A percentile compares a stretch with the other conserved stretches of the same genome.
Conservation (phyloP, 2,888 invertebrate species). For the Lysandra bellargus region DNA sequence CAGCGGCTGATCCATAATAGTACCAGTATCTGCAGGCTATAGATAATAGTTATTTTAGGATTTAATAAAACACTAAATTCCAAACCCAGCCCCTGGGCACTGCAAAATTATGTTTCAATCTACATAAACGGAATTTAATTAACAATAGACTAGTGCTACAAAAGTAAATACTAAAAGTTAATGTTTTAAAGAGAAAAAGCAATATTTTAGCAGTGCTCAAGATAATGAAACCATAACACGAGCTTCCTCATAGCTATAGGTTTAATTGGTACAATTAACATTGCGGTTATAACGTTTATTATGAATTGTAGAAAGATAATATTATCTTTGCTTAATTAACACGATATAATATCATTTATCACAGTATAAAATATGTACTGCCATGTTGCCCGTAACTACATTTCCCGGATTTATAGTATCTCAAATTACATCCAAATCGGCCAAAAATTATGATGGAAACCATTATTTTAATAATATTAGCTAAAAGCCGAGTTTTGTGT, state of each 20-base stretch:
- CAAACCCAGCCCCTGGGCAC: constrained; percentile 13
- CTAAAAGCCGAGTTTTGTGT: no score
- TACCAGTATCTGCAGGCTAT: background rate
- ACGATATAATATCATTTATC: background rate
- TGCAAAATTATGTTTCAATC: constrained; percentile 61
- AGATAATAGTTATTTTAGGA: constrained; percentile 48
- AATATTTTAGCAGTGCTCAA: background rate
- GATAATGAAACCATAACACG: constrained; percentile 8
- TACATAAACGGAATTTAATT: constrained; percentile 59
- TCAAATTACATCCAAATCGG: no score
- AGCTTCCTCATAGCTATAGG: background rate
- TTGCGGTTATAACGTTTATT: background rate
- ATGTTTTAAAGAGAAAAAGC: constrained; percentile 7
- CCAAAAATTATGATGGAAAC: no score
- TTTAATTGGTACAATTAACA: background rate
- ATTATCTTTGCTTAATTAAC: constrained; percentile 11
- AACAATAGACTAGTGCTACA: background rate
- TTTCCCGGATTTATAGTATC: background rate
- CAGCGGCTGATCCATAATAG: background rate
- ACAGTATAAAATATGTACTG: background rate
- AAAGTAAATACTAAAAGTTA: constrained; percentile 9
- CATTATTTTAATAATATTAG: no score
- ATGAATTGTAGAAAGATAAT: background rate
- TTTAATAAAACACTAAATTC: constrained; percentile 51
- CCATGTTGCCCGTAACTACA: background rate